Conservation (phyloP, 2,113 vertebrate species). For the Centropus bengalensis region DNA sequence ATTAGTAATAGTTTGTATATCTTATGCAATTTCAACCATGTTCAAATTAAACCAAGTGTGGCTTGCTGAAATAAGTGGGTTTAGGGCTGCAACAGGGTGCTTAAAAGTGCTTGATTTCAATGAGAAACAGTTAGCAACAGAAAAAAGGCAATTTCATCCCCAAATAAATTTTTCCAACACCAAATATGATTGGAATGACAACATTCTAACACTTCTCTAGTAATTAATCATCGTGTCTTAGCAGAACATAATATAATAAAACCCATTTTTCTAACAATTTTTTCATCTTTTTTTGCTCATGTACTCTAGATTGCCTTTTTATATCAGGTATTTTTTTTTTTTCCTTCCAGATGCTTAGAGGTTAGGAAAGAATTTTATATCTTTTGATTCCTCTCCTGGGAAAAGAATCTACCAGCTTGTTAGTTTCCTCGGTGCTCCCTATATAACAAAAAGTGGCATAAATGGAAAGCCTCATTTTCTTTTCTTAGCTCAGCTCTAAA, state of each 20-base stretch:
- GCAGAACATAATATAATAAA: neutral
- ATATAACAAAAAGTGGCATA: neutral
- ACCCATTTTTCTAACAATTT: neutral
- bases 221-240: neutral
- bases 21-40: neutral
- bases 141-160: neutral
- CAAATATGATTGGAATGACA: neutral
- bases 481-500: neutral
- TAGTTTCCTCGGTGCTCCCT: neutral
- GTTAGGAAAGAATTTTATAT: neutral
- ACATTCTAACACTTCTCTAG: neutral
- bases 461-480: neutral
- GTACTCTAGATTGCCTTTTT: neutral
- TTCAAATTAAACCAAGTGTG: neutral
- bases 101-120: neutral
- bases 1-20: neutral
- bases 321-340: neutral
- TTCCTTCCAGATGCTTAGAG: neutral
- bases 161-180: neutral
- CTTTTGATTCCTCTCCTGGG: neutral
- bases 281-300: neutral
- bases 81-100: neutral
- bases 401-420: neutral
- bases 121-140: neutral
- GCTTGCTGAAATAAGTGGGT: neutral